These are phyloP conservation scores for Yponomeuta sedellus DNA, from an alignment of 2,888 invertebrate genomes.

Conservation along the genomic window DNA sequence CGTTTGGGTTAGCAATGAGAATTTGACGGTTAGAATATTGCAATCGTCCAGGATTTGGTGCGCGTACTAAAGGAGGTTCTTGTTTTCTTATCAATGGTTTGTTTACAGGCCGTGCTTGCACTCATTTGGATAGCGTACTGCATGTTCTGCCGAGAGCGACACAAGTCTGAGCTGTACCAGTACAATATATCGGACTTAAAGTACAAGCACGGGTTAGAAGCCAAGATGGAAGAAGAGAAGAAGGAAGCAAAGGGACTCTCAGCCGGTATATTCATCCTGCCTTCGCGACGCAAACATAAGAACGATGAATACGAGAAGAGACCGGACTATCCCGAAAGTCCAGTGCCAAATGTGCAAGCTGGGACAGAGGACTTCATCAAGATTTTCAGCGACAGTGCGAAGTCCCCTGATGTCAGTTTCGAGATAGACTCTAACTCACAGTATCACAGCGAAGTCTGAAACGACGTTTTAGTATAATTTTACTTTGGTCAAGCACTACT, in stretches of 20 bases:
- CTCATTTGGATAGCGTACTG: conserved; percentile 61
- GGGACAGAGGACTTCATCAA: conserved; percentile 51
- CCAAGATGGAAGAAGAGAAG: conserved; percentile 33
- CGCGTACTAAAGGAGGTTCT: no score
- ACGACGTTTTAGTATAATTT: background rate
- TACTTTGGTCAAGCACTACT: background rate
- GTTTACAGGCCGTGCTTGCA: conserved; percentile 50
- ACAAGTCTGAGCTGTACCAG: conserved; percentile 51
- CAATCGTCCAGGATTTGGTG: no score
- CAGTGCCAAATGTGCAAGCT: conserved; percentile 37
- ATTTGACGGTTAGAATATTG: no score
- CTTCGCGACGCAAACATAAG: conserved; percentile 49
- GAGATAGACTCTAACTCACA: conserved; percentile 43
- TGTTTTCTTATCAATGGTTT: no score
- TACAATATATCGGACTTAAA: conserved; percentile 52
- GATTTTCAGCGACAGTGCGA: conserved; percentile 40
- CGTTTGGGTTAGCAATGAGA: no score
- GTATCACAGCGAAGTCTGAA: conserved; percentile 50
- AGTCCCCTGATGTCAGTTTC: conserved; percentile 44
- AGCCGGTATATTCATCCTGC: conserved; percentile 55
- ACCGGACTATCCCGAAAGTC: conserved; percentile 64
- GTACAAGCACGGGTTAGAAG: conserved; percentile 40
- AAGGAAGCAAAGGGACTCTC: conserved; percentile 39
- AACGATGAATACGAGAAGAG: conserved; percentile 48
- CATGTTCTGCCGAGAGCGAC: conserved; percentile 61